phyloP scores from a whole-genome alignment of 2,797 vertebrate species.

The Centroberyx gerrardi region DNA sequence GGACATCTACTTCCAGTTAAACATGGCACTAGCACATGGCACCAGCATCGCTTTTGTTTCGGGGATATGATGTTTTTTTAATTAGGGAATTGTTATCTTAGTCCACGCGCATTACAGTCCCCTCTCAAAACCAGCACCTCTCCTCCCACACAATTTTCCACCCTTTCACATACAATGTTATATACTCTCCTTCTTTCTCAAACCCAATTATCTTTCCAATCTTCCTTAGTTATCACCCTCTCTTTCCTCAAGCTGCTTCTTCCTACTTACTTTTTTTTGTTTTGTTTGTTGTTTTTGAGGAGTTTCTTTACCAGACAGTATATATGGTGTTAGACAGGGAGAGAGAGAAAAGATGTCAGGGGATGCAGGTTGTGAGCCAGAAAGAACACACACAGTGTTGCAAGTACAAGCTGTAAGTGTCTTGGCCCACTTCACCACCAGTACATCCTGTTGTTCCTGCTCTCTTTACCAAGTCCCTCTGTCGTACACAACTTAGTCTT shows the following conservation, averaged over 20 bases:
- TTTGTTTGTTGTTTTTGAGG: slow-evolving; percentile 8
- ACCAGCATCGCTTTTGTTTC: slow-evolving; percentile 30
- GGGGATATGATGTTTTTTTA: slow-evolving; percentile 8
- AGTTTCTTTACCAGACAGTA: slow-evolving; percentile 13
- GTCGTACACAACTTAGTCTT: neutral
- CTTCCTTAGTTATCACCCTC: slow-evolving; percentile 11
- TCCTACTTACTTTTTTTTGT: slow-evolving; percentile 1
- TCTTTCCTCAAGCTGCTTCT: slow-evolving; percentile 19
- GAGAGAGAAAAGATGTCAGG: slow-evolving; percentile 19
- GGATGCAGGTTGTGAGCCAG: neutral
- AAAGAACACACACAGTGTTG: neutral
- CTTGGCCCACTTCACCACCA: slow-evolving; percentile 11
- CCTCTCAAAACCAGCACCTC: slow-evolving; percentile 9
- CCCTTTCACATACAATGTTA: slow-evolving; percentile 6
- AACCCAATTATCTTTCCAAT: slow-evolving; percentile 42
- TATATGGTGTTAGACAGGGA: slow-evolving; percentile 1
- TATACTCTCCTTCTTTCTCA: slow-evolving; percentile 9
- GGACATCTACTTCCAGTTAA: slow-evolving; percentile 27
- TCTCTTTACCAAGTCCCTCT: slow-evolving; percentile 1
- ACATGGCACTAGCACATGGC: neutral
- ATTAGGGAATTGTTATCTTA: slow-evolving; percentile 24
- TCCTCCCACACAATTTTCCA: slow-evolving; percentile 16
- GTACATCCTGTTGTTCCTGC: slow-evolving; percentile 33
- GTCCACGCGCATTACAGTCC: slow-evolving; percentile 9
- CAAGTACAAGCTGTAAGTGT: neutral